A percentile compares a stretch with the other conserved stretches of the same genome.
Conservation (phyloP, 2,888 invertebrate genomes). For the Homarus gammarus region DNA sequence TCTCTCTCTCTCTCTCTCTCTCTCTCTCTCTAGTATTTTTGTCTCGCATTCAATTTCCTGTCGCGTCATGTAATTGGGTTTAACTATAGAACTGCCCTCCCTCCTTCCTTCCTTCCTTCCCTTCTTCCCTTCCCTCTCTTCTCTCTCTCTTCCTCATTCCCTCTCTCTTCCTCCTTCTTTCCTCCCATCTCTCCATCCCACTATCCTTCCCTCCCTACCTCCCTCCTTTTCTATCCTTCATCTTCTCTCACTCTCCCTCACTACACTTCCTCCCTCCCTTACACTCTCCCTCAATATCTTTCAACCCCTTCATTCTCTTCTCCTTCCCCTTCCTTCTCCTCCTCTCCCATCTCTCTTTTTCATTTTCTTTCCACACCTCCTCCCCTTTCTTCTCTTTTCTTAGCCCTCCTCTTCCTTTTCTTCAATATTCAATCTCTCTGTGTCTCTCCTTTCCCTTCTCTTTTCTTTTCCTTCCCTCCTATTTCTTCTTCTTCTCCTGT, state of each 20-base stretch:
- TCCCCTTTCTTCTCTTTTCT: no score
- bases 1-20: slow-evolving; percentile 16
- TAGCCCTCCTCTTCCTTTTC: no score
- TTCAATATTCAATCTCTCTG: no score
- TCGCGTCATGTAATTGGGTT: neutral
- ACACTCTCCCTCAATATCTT: no score
- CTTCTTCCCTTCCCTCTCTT: neutral
- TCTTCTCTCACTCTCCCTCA: neutral
- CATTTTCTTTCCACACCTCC: no score
- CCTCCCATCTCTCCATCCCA: neutral
- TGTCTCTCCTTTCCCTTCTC: no score
- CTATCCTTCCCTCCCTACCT: neutral
- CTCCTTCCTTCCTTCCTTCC: neutral
- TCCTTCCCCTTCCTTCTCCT: neutral
- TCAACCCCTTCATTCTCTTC: no score
- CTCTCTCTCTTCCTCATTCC: no score
- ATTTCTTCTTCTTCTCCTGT: no score
- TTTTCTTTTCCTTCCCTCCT: no score
- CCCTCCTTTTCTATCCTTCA: neutral
- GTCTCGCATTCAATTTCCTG: neutral
- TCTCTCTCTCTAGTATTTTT: slow-evolving; percentile 1
- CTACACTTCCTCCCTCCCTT: no score
- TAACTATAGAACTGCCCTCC: neutral
- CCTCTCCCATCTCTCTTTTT: no score
- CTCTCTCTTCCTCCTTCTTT: neutral